Evolutionary conservation across 2,113 vertebrate species (phyloP).

Genomic region (Zapornia atra): DNA sequence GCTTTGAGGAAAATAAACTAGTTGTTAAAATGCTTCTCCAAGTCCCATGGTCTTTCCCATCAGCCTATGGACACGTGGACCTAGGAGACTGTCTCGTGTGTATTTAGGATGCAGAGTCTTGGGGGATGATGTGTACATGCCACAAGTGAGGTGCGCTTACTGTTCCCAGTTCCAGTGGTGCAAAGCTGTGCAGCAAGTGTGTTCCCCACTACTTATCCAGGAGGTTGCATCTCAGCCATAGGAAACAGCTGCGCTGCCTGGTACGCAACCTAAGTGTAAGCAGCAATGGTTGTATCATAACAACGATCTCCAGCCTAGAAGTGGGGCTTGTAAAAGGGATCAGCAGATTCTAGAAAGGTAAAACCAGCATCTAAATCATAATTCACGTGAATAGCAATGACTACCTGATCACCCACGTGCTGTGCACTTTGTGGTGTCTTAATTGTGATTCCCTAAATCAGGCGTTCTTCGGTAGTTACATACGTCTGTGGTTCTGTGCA

Average conservation of each 20-base stretch:
- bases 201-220: neutral
- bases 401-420: neutral
- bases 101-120: no score
- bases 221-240: neutral
- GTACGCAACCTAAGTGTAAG: rapidly evolving
- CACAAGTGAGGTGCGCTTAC: rapidly evolving
- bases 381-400: neutral
- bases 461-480: neutral
- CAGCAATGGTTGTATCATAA: neutral
- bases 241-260: neutral
- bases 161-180: rapidly evolving
- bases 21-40: neutral
- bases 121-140: neutral
- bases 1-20: neutral
- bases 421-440: neutral
- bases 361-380: neutral
- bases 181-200: neutral
- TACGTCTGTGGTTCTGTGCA: neutral
- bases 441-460: neutral
- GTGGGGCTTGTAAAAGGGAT: neutral
- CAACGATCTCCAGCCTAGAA: neutral
- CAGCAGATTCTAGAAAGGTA: no score
- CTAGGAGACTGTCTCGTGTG: neutral
- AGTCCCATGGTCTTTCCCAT: rapidly evolving
- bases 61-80: neutral